Percentiles rank a stretch among this genome's conserved stretches.
Conservation (phyloP, 2,113 vertebrate species). For the Seriola dumerili region DNA sequence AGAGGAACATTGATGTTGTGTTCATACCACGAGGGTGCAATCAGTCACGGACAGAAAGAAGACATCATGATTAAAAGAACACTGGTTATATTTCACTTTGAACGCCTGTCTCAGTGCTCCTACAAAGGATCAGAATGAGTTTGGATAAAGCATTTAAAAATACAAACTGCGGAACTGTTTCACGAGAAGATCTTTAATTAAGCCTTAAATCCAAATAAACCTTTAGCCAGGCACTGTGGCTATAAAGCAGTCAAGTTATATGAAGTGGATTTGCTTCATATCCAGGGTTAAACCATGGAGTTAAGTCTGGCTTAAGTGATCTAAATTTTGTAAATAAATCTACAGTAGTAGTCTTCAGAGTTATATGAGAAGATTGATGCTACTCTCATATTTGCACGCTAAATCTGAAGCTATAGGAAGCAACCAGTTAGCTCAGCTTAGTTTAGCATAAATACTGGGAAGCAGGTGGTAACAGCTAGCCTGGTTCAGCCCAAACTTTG, state of each 20-base stretch:
- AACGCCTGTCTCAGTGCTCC: neutral
- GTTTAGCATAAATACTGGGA: neutral
- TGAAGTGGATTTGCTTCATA: neutral
- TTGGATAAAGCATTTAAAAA: constrained; percentile 20
- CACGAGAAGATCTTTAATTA: constrained; percentile 18
- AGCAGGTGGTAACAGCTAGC: neutral
- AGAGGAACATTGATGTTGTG: neutral
- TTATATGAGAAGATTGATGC: neutral
- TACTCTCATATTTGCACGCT: neutral
- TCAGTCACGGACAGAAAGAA: constrained; percentile 6
- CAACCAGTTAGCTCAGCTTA: neutral
- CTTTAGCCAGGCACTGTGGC: neutral
- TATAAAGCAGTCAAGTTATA: neutral
- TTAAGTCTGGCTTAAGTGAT: neutral
- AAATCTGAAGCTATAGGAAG: neutral
- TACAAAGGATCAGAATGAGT: neutral
- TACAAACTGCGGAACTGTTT: neutral
- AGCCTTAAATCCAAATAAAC: neutral
- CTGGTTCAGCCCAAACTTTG: neutral
- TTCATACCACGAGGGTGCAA: neutral
- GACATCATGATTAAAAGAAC: constrained; percentile 13
- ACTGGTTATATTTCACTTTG: constrained; percentile 8
- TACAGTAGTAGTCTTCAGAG: neutral
- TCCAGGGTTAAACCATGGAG: neutral
- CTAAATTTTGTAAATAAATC: neutral